Evolutionary conservation across 2,888 invertebrate genomes (phyloP).

Genomic region (Synergus itoensis): DNA sequence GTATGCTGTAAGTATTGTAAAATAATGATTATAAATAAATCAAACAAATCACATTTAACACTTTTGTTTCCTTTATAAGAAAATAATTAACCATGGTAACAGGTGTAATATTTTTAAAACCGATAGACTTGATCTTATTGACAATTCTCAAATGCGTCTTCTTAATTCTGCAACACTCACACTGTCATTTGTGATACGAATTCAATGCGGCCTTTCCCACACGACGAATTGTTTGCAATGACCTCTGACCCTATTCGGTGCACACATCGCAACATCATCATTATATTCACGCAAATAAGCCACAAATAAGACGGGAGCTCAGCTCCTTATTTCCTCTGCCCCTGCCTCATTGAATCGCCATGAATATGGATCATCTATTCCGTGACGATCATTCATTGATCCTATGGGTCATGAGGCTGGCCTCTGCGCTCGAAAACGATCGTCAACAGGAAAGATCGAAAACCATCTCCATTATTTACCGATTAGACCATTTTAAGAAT

Average conservation of each 20-base stretch:
- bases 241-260: conserved; percentile 72
- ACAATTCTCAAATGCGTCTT: conserved; percentile 20
- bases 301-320: conserved; percentile 49
- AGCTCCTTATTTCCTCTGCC: conserved; percentile 50
- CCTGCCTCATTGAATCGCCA: conserved; percentile 54
- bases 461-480: conserved; percentile 29
- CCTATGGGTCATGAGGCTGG: conserved; percentile 72
- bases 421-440: conserved; percentile 56
- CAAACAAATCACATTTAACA: too few relatives aligned
- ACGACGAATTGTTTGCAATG: conserved; percentile 74
- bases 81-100: too few relatives aligned
- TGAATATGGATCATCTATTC: conserved; percentile 67
- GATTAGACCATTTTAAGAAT: background rate
- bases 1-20: too few relatives aligned
- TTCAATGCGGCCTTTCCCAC: conserved; percentile 72
- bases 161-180: conserved; percentile 51
- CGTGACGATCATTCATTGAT: conserved; percentile 73
- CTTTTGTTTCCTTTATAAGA: too few relatives aligned
- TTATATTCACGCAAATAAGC: conserved; percentile 70
- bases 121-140: too few relatives aligned
- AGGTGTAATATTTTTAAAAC: too few relatives aligned
- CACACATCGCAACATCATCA: conserved; percentile 72
- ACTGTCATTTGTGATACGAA: conserved; percentile 65
- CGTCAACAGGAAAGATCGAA: conserved; percentile 40
- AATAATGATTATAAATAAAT: too few relatives aligned